These are phyloP conservation scores for Ennomos erosarius DNA, from an alignment of 2,888 invertebrate genomes.

Conservation along the genomic window DNA sequence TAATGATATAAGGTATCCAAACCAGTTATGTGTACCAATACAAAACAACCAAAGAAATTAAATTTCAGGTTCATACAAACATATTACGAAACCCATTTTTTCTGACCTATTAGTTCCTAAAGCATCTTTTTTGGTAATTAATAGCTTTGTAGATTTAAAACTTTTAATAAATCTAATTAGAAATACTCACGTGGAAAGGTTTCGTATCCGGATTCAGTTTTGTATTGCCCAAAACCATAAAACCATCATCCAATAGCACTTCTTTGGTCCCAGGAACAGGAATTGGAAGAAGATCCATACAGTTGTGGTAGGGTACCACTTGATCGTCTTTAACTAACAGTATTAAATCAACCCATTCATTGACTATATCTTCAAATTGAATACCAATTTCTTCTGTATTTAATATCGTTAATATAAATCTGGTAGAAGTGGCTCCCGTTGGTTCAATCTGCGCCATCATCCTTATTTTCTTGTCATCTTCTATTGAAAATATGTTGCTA, in stretches of 20 bases:
- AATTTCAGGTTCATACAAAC: no score
- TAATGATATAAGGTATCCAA: no score
- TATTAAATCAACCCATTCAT: conserved; percentile 45
- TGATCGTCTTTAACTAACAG: conserved; percentile 42
- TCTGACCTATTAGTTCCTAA: no score
- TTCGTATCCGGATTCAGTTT: conserved; percentile 9
- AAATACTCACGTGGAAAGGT: conserved; percentile 31
- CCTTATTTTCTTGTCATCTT: conserved; percentile 34
- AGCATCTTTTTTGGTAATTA: no score
- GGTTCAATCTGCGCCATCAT: conserved; percentile 7
- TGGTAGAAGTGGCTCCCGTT: conserved; percentile 11
- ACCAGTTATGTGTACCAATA: no score
- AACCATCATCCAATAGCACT: conserved; percentile 20
- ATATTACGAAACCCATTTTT: no score
- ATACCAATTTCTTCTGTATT: conserved; percentile 9
- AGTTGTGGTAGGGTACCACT: conserved; percentile 43
- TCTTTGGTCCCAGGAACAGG: conserved; percentile 5
- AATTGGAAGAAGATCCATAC: conserved; percentile 22
- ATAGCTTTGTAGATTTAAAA: no score
- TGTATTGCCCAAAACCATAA: conserved; percentile 32
- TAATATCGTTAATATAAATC: conserved; percentile 37
- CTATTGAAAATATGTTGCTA: conserved; percentile 58
- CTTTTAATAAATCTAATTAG: neutral
- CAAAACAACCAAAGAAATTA: no score
- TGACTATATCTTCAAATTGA: conserved; percentile 14